Conservation (phyloP, 2,888 invertebrate genomes). For the Apodemia duryi region DNA sequence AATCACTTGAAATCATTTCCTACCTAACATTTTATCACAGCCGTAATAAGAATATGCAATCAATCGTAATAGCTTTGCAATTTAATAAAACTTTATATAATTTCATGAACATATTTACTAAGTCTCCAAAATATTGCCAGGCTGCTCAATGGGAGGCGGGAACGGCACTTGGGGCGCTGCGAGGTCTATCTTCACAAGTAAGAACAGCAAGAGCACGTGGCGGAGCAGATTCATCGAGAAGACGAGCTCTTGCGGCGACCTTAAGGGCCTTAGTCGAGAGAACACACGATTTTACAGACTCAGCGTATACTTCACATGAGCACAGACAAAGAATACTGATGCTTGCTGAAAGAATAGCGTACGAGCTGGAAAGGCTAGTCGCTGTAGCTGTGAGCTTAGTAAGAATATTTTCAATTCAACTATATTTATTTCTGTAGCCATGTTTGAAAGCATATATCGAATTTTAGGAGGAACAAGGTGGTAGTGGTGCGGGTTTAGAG, state of each 20-base stretch:
- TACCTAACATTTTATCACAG: not conserved
- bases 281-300: slow-evolving; percentile 99
- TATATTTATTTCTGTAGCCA: not conserved
- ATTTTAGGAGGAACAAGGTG: slow-evolving; percentile 62
- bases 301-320: slow-evolving; percentile 98
- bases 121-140: slow-evolving; percentile 37
- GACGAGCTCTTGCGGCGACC: slow-evolving; percentile 91
- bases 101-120: not conserved
- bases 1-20: not conserved
- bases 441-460: slow-evolving; percentile 6
- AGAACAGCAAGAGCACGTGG: slow-evolving; percentile 85
- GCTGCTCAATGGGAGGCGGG: slow-evolving; percentile 77
- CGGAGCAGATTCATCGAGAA: slow-evolving; percentile 83
- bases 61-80: not conserved
- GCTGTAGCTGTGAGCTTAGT: slow-evolving; percentile 91
- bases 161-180: slow-evolving; percentile 89
- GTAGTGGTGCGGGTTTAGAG: slow-evolving; percentile 65
- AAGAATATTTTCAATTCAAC: slow-evolving; percentile 38
- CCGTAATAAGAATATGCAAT: not conserved
- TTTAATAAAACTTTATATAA: not conserved
- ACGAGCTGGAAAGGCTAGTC: slow-evolving; percentile 94
- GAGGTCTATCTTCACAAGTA: slow-evolving; percentile 91
- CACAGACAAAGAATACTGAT: slow-evolving; percentile 97
- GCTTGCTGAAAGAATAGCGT: slow-evolving; percentile 91
- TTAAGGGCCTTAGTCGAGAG: slow-evolving; percentile 95